Percentiles rank a stretch among this genome's conserved stretches.
These are phyloP conservation scores for Ammodytes dubius DNA, from an alignment of 2,113 vertebrate species.

Conservation along the genomic window DNA sequence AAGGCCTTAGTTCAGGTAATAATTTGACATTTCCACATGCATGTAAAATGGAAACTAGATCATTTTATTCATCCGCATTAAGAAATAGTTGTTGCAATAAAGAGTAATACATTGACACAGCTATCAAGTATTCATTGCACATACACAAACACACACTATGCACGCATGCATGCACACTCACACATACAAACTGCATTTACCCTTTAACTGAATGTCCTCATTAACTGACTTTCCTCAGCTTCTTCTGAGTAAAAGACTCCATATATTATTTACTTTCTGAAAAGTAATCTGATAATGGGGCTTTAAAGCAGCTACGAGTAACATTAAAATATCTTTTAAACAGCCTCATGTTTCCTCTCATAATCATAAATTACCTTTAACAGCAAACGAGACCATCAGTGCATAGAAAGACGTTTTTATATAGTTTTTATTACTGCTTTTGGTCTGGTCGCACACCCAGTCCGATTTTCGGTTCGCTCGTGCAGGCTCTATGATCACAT, in stretches of 20 bases:
- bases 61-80: conserved; percentile 8
- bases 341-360: no score
- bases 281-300: conserved; percentile 42
- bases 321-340: no score
- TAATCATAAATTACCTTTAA: no score
- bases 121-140: background rate
- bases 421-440: no score
- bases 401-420: no score
- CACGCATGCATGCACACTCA: background rate
- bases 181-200: background rate
- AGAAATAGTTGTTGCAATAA: conserved; percentile 13
- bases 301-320: background rate
- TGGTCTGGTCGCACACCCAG: no score
- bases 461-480: no score
- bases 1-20: conserved; percentile 38
- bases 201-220: background rate
- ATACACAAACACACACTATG: background rate
- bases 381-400: no score
- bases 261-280: background rate
- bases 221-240: background rate
- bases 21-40: conserved; percentile 55
- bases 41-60: conserved; percentile 34
- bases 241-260: background rate
- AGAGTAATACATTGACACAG: conserved; percentile 14
- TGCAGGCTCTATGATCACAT: no score